phyloP scores from a whole-genome alignment of 2,888 invertebrate species.

The Drepana falcataria region DNA sequence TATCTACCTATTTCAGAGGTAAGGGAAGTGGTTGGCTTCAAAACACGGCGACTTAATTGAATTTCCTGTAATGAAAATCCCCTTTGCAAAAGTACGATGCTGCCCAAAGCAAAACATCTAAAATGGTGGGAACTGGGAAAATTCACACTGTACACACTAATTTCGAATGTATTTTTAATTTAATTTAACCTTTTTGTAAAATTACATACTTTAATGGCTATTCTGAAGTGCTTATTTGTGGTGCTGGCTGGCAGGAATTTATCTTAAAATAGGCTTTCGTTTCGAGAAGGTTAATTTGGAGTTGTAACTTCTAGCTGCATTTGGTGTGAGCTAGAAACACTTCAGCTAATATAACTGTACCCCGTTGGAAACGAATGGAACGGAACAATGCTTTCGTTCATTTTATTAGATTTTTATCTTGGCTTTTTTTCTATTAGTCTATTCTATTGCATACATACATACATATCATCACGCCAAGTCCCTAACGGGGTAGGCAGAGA shows the following conservation, averaged over 20 bases:
- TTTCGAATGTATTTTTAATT: background rate
- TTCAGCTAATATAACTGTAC: background rate
- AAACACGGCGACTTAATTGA: constrained; percentile 24
- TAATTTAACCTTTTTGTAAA: background rate
- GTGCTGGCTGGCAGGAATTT: too few species aligned
- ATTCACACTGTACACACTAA: background rate
- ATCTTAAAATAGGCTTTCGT: too few species aligned
- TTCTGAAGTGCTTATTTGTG: too few species aligned
- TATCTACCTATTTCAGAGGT: background rate
- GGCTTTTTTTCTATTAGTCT: too few species aligned
- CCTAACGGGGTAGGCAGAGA: too few species aligned
- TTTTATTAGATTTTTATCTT: too few species aligned
- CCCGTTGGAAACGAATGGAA: background rate
- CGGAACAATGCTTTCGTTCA: too few species aligned
- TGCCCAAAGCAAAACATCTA: constrained; percentile 7
- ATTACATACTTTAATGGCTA: too few species aligned
- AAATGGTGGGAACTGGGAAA: constrained; percentile 2
- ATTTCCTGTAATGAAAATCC: constrained; percentile 21
- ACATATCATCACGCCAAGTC: too few species aligned
- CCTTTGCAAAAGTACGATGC: constrained; percentile 20
- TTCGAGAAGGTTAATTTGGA: too few species aligned
- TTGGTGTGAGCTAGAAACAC: background rate
- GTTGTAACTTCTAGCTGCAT: too few species aligned
- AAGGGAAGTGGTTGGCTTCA: constrained; percentile 16
- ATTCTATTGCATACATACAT: too few species aligned